Evolutionary conservation across 2,888 invertebrate genomes (phyloP).

Genomic region (Spisula solida): DNA sequence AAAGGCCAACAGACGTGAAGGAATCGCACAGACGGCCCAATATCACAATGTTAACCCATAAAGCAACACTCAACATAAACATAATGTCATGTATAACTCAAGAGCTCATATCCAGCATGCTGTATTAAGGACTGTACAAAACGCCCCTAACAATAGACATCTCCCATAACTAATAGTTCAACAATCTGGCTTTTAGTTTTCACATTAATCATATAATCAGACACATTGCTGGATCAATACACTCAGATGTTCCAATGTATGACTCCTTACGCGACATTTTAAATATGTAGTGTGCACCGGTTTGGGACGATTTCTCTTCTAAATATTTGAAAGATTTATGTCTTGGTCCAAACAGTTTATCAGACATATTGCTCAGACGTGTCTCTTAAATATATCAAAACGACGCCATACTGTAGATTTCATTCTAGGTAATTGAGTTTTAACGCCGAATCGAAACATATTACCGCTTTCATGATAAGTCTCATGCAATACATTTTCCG

Average conservation of each 20-base stretch:
- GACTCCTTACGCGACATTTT: not conserved
- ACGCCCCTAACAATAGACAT: not conserved
- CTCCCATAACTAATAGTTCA: not conserved
- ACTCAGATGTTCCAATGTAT: not conserved
- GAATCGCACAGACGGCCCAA: too few relatives aligned
- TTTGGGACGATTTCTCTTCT: not conserved
- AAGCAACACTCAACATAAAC: too few relatives aligned
- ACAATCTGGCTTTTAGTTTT: not conserved
- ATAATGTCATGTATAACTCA: too few relatives aligned
- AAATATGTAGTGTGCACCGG: not conserved
- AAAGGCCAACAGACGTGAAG: too few relatives aligned
- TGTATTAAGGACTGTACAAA: not conserved
- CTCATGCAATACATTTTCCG: not conserved
- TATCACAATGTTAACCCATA: too few relatives aligned
- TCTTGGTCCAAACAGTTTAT: not conserved
- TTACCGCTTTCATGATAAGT: not conserved
- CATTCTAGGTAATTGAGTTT: not conserved
- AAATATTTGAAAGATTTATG: not conserved
- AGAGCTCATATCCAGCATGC: too few relatives aligned
- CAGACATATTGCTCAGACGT: not conserved
- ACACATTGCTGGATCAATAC: not conserved
- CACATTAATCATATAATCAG: not conserved
- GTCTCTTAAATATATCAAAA: slow-evolving; percentile 20
- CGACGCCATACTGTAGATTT: not conserved
- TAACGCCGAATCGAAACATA: not conserved